phyloP scores from a whole-genome alignment of 1,140 invertebrate genomes.

The Sesamia nonagrioides region DNA sequence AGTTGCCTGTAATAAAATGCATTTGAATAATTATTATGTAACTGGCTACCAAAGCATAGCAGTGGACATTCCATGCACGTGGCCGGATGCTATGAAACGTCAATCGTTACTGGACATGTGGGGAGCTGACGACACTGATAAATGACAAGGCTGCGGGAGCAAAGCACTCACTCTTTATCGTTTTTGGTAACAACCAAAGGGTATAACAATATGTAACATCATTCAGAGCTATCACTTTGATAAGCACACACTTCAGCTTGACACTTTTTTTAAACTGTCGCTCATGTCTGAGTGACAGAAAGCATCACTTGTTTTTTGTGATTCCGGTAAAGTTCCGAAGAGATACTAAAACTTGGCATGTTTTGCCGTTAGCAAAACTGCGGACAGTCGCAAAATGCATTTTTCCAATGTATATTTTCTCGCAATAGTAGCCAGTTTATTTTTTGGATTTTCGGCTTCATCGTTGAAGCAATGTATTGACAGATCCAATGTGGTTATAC shows the following conservation, averaged over 20 bases:
- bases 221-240: slow-evolving; percentile 34
- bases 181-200: slow-evolving; percentile 30
- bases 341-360: not conserved
- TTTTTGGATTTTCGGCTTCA: not conserved
- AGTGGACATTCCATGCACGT: slow-evolving; percentile 35
- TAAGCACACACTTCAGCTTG: slow-evolving; percentile 10
- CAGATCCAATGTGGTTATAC: no score
- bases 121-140: slow-evolving; percentile 33
- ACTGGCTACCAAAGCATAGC: slow-evolving; percentile 31
- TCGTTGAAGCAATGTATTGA: not conserved
- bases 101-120: slow-evolving; percentile 44
- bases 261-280: not conserved
- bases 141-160: slow-evolving; percentile 42
- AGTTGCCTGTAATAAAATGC: not conserved
- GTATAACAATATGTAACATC: no score
- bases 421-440: not conserved
- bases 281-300: not conserved
- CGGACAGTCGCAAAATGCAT: not conserved
- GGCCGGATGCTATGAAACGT: slow-evolving; percentile 41
- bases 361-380: not conserved
- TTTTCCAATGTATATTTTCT: not conserved
- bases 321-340: not conserved
- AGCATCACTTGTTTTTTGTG: not conserved
- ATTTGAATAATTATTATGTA: slow-evolving; percentile 11
- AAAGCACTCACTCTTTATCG: slow-evolving; percentile 29